A percentile compares a stretch with the other conserved stretches of the same genome.
phyloP scores from a whole-genome alignment of 2,888 invertebrate species.

The Monoplex corrugatus region DNA sequence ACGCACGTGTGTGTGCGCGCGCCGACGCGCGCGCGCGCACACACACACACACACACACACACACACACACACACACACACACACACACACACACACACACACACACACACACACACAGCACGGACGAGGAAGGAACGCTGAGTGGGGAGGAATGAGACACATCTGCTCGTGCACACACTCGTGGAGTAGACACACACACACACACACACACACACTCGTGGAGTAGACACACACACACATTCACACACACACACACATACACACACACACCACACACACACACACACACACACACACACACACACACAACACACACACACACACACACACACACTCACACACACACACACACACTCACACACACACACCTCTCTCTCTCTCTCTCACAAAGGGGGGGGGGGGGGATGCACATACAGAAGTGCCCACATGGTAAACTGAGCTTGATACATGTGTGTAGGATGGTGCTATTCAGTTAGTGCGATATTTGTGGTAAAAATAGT shows the following conservation, averaged over 20 bases:
- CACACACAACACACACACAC: background rate
- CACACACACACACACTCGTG: background rate
- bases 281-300: background rate
- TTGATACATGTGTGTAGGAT: too few species aligned
- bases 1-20: too few species aligned
- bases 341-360: background rate
- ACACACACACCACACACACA: background rate
- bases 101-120: background rate
- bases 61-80: background rate
- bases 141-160: too few species aligned
- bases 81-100: background rate
- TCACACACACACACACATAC: background rate
- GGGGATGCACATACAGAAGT: too few species aligned
- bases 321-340: background rate
- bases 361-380: background rate
- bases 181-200: too few species aligned
- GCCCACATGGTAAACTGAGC: too few species aligned
- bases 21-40: background rate
- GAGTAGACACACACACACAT: background rate
- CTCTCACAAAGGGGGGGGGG: background rate
- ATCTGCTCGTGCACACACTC: too few species aligned
- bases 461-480: too few species aligned
- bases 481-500: too few species aligned
- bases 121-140: too few species aligned
- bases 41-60: slow-evolving; percentile 25